Evolutionary conservation across 2,888 invertebrate genomes (phyloP).

Genomic region (Tipula vernalis): DNA sequence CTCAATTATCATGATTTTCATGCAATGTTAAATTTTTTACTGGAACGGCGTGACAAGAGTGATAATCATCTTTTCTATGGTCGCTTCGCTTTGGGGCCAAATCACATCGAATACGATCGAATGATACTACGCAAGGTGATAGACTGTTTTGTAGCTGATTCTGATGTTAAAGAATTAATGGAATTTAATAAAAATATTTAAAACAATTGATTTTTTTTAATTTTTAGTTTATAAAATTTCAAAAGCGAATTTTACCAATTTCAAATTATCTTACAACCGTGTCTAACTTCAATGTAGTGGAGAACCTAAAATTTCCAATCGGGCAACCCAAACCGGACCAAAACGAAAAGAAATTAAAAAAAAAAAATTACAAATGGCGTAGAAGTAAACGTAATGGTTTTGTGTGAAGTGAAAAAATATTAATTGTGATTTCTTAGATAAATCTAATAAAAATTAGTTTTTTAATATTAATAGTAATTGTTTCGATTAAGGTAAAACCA

Average conservation of each 20-base stretch:
- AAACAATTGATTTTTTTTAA: too few relatives aligned
- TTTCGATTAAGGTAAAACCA: neutral
- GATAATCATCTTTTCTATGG: neutral
- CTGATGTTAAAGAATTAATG: slow-evolving; percentile 12
- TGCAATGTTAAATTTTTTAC: slow-evolving; percentile 51
- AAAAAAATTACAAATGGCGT: neutral
- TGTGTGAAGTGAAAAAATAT: neutral
- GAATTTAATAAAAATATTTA: neutral
- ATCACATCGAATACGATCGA: slow-evolving; percentile 18
- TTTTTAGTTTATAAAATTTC: neutral
- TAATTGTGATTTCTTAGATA: neutral
- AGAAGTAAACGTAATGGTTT: neutral
- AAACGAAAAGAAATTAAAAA: neutral
- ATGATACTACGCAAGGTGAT: slow-evolving; percentile 13
- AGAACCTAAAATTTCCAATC: neutral
- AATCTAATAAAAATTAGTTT: neutral
- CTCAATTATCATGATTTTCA: slow-evolving; percentile 61
- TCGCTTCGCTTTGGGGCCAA: slow-evolving; percentile 11
- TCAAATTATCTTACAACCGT: neutral
- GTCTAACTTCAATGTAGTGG: neutral
- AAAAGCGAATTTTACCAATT: neutral
- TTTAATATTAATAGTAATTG: neutral
- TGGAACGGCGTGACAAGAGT: slow-evolving; percentile 36
- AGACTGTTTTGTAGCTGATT: slow-evolving; percentile 12
- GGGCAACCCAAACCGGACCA: neutral